A percentile compares a stretch with the other conserved stretches of the same genome.
phyloP scores from a whole-genome alignment of 2,888 invertebrate species.

The Scaptodrosophila latifasciaeformis region DNA sequence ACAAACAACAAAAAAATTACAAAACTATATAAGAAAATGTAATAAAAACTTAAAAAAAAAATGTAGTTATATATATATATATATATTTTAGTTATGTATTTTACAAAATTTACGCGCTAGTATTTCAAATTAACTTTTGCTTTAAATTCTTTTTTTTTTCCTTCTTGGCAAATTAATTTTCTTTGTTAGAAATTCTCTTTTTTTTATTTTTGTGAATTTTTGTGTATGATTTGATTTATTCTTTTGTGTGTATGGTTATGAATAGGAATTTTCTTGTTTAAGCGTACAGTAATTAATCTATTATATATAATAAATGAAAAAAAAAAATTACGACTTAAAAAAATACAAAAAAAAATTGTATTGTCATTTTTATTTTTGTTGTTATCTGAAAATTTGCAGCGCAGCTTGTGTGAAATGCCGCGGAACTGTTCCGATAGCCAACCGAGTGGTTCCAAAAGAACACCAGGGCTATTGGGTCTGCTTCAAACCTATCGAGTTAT shows the following conservation, averaged over 20 bases:
- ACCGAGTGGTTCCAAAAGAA: too few species aligned
- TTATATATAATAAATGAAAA: conserved; percentile 53
- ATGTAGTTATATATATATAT: conserved; percentile 21
- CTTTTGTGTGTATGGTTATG: conserved; percentile 65
- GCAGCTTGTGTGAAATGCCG: too few species aligned
- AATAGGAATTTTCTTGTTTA: conserved; percentile 62
- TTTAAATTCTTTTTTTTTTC: too few species aligned
- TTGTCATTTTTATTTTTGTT: not conserved
- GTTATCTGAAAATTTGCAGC: too few species aligned
- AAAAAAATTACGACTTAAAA: not conserved
- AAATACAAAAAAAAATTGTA: not conserved
- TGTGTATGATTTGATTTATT: conserved; percentile 29
- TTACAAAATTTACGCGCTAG: conserved; percentile 41
- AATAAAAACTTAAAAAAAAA: conserved; percentile 26
- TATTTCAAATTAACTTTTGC: conserved; percentile 51
- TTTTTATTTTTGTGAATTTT: conserved; percentile 11
- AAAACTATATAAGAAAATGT: too few species aligned
- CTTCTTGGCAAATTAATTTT: conserved; percentile 2
- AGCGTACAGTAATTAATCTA: conserved; percentile 65
- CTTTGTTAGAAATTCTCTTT: not conserved
- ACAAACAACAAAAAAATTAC: too few species aligned
- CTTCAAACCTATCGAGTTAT: too few species aligned
- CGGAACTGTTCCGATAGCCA: too few species aligned
- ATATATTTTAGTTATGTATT: conserved; percentile 6
- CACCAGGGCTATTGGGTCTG: too few species aligned